These are phyloP conservation scores for Magallana ariakensis DNA, from an alignment of 1,140 invertebrate genomes.

Conservation along the genomic window DNA sequence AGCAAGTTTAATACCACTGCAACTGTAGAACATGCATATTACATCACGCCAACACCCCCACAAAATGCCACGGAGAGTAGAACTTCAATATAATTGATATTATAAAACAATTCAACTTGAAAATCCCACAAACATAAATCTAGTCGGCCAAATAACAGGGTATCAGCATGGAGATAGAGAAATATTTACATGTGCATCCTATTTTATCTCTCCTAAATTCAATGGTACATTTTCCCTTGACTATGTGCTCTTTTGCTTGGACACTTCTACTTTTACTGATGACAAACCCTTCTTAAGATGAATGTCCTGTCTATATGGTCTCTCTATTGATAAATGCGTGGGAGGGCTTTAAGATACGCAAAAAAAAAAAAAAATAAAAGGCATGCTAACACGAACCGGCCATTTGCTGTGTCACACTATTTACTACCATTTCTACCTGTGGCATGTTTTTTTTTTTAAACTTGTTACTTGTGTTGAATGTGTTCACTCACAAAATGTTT, in stretches of 20 bases:
- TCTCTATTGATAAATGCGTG: background rate
- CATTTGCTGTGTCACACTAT: background rate
- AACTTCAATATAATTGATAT: background rate
- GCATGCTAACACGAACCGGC: background rate
- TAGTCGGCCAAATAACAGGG: background rate
- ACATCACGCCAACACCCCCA: conserved; percentile 16
- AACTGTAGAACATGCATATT: conserved; percentile 18
- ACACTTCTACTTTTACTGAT: background rate
- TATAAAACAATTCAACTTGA: conserved; percentile 31
- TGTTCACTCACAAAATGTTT: conserved; percentile 4
- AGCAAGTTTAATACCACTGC: background rate
- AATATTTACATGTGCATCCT: too few relatives aligned
- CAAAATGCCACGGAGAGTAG: conserved; percentile 7
- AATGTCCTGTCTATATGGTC: background rate
- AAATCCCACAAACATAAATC: background rate
- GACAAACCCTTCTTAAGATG: conserved; percentile 7
- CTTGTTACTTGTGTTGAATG: background rate
- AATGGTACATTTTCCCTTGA: too few relatives aligned
- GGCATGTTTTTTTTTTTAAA: background rate
- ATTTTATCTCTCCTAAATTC: too few relatives aligned
- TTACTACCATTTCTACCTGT: conserved; percentile 18
- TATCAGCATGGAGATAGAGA: background rate
- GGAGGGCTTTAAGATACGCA: background rate
- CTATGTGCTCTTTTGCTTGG: too few relatives aligned
- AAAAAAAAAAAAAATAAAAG: background rate